Evolutionary conservation across 2,797 vertebrate genomes (phyloP).

Genomic region (Geotrypetes seraphini): DNA sequence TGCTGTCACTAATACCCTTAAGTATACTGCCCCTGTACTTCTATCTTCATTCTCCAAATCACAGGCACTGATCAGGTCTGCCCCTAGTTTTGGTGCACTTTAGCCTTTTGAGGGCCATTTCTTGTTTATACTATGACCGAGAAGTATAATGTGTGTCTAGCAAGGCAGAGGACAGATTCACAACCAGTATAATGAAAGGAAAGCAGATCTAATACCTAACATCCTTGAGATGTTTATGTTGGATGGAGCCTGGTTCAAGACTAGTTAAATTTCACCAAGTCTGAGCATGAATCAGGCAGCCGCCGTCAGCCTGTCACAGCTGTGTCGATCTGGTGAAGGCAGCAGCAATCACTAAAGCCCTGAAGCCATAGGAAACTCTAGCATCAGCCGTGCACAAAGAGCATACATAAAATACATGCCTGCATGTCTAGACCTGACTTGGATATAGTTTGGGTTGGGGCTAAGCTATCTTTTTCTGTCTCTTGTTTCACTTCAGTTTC

Average conservation of each 20-base stretch:
- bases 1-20: no score
- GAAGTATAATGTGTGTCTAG: no score
- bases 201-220: slow-evolving; percentile 1
- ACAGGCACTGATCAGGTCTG: no score
- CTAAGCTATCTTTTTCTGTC: neutral
- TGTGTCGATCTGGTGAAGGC: slow-evolving; percentile 4
- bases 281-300: neutral
- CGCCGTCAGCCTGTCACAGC: slow-evolving; percentile 1
- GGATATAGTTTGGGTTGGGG: neutral
- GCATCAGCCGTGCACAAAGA: no score
- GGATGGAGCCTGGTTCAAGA: slow-evolving; percentile 6
- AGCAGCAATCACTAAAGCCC: neutral
- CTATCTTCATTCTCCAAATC: no score
- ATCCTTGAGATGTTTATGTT: neutral
- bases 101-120: no score
- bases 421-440: neutral
- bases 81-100: no score
- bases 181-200: slow-evolving; percentile 1
- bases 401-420: no score
- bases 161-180: slow-evolving; percentile 1
- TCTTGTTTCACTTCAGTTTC: neutral
- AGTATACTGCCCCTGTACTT: no score
- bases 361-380: neutral
- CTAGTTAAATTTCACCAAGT: neutral
- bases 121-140: no score